Base-by-base conservation (phyloP, 2,888 invertebrate species). In the Amphimallon solstitiale region DNA sequence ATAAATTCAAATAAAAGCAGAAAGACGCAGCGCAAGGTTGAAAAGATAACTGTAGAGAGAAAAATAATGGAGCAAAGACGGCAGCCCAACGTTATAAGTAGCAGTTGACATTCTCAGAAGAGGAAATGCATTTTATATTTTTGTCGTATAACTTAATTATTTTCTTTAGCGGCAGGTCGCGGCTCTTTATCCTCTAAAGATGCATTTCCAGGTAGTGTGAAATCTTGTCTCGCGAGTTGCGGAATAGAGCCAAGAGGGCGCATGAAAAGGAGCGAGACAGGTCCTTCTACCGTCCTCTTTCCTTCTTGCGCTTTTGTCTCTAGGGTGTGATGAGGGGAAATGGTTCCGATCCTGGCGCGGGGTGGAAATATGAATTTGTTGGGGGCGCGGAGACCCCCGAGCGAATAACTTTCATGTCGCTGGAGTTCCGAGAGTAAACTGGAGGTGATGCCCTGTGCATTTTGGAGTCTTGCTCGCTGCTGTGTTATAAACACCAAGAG, bases 131-230 rank as follows among this genome's bases (percentile, higher is more conserved):
- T 65, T 65, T 49, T 51, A 49, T 65, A 51, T 65, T 60, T n/a
- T 49, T 60, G 56, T 40, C 65, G 43, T 51, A 60, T 60, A 65
- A 65, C 65, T 60, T 60, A 65, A 65, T 65, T 65, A 65, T 65
- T 60, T 65, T 56, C 54, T 54, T 56, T 38, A 35, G 29, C 51
- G 14, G 35, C 51, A 43, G 56, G n/a, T n/a, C n/a, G n/a, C n/a
- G n/a, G n/a, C n/a, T 60, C 40, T 49, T 65, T n/a, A n/a, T 21
- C 59, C 49, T 65, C 60, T 65, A 51, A 60, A 49, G 60, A 51
- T 60, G 60, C 65, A 65, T 38, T 51, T 49, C 49, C 60, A 49
- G 64, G 45, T 35, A 59, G 49, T 60, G 49, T 29, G 43, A 51
- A 60, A 49, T 49, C 60, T 51, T 65, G 59, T 64, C 37, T 56